phyloP scores from a whole-genome alignment of 2,888 invertebrate genomes.

The Drosophila lacicola region DNA sequence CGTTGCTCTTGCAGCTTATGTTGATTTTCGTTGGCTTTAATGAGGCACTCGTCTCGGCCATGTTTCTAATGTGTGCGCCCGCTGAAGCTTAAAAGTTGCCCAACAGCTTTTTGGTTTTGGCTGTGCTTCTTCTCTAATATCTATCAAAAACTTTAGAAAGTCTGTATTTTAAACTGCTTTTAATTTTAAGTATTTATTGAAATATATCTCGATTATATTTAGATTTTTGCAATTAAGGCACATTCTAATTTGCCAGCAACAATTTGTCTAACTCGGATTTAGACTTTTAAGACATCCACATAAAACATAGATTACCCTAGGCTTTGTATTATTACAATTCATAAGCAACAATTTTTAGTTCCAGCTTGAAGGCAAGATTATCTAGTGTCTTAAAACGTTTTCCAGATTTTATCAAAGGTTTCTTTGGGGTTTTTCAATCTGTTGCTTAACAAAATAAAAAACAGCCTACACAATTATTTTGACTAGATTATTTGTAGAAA shows the following conservation, averaged over 20 bases:
- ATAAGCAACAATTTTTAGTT: not conserved
- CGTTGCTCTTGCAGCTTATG: constrained; percentile 15
- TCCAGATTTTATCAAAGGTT: too few species aligned
- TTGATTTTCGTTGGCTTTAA: constrained; percentile 37
- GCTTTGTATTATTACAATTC: too few species aligned
- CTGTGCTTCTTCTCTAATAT: constrained; percentile 18
- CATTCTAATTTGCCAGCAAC: not conserved
- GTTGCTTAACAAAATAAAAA: too few species aligned
- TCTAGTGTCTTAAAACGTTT: too few species aligned
- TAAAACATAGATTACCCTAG: too few species aligned
- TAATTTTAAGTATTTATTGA: constrained; percentile 15
- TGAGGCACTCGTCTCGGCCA: constrained; percentile 41
- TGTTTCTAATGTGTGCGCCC: constrained; percentile 20
- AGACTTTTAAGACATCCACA: not conserved
- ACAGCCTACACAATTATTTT: too few species aligned
- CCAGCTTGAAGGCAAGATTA: too few species aligned
- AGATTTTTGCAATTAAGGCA: not conserved
- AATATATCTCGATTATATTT: not conserved
- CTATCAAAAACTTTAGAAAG: constrained; percentile 38
- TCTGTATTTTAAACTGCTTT: constrained; percentile 27
- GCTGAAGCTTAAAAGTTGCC: constrained; percentile 26
- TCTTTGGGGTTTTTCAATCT: too few species aligned
- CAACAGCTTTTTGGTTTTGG: constrained; percentile 23
- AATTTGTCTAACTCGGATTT: not conserved
- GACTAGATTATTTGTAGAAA: too few species aligned